Base-by-base conservation (phyloP, 2,797 vertebrate species). In the Serranus cabrilla region DNA sequence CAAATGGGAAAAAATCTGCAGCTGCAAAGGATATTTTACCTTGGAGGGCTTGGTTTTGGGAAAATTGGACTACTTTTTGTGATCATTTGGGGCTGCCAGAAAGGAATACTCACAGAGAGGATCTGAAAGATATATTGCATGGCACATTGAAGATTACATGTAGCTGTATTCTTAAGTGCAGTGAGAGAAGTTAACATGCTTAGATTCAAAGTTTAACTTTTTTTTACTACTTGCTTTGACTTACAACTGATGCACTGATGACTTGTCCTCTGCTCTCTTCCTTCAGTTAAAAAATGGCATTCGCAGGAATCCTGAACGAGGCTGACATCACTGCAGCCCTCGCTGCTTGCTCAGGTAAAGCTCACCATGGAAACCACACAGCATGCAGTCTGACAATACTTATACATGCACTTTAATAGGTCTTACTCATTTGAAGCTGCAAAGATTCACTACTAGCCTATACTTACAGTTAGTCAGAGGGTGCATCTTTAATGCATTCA, bases 321-420 rank as follows among this genome's bases (percentile, higher is more conserved):
- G 94, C 92, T 91, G 94, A 97, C 90, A 95, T 97, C 90, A 87
- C 94, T 92, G 94, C 95, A 94, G 96, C 95, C 84, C 94, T 97
- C 47, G 93, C 94, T 45, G 93, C 89, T 56, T 96, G 95, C 84
- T 46, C 94, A 96, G 95, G 95, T 97, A 96, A 88, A 79, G n/a
- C 68, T 25, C 45, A 4, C 16, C 20, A 20, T 12, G 16, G 42
- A 25, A 40, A 43, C 14, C 13, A 56, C 39, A 16, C 46, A 25
- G 43, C 43, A 59, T 62, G 68, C 17, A 71, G n/a, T n/a, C 21
- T 25, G 37, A 17, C 16, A 37, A 17, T 8, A 42, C 47, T 31
- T 46, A 13, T 50, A 61, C 4, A 9, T 56, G 2, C 17, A 34
- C 34, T 20, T 47, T 2, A 64, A 14, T 39, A 25, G 27, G n/a